Evolutionary conservation across 2,113 vertebrate species (phyloP).

Genomic region (Natator depressus): DNA sequence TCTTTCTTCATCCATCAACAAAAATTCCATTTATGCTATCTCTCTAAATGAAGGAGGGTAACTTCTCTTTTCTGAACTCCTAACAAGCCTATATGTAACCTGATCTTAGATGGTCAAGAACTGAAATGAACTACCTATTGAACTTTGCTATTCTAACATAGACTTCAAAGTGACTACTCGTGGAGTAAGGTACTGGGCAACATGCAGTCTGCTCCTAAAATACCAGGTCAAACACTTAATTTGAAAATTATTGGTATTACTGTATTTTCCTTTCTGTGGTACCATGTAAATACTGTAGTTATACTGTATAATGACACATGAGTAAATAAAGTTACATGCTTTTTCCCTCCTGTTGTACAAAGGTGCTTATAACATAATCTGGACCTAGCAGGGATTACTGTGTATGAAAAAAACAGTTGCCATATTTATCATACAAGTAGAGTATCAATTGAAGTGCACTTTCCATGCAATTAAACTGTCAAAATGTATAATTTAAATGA

Average conservation of each 20-base stretch:
- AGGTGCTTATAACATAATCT: not conserved
- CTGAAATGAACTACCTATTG: not conserved
- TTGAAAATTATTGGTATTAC: not conserved
- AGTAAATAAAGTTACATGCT: too few species aligned
- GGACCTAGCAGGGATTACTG: not conserved
- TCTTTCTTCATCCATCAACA: not conserved
- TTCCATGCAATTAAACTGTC: not conserved
- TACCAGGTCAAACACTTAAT: not conserved
- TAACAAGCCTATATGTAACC: not conserved
- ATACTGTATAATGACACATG: too few species aligned
- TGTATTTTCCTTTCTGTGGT: not conserved
- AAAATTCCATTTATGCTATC: not conserved
- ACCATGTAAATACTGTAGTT: not conserved
- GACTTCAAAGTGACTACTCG: not conserved
- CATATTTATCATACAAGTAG: not conserved
- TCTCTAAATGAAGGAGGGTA: not conserved
- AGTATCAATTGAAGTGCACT: not conserved
- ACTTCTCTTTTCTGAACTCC: not conserved
- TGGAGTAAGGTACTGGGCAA: not conserved
- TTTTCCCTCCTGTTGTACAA: not conserved
- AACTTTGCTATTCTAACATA: not conserved
- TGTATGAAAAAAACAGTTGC: not conserved
- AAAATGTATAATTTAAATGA: not conserved
- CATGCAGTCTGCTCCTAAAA: not conserved
- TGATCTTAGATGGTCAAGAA: not conserved